Percentiles rank a stretch among this genome's conserved stretches.
Conservation (phyloP, 2,797 vertebrate genomes). For the Falco cherrug region DNA sequence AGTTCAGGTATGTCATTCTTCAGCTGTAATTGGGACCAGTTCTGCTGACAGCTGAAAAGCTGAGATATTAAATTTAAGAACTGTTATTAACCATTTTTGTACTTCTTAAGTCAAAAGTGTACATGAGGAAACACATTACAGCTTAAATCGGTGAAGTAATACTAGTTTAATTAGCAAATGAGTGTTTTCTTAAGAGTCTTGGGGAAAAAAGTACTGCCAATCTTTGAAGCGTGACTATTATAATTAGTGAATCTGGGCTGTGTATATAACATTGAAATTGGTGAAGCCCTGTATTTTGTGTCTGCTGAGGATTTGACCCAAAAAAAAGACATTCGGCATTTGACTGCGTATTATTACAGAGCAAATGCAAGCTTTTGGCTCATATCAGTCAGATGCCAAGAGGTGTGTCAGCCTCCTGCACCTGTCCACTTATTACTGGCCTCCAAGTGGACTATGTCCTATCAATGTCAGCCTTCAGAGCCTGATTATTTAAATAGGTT, state of each 20-base stretch:
- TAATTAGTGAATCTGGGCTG: neutral
- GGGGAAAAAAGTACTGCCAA: neutral
- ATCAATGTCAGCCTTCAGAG: neutral
- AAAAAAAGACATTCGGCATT: neutral
- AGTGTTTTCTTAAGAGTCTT: neutral
- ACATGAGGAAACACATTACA: neutral
- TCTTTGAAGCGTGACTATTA: neutral
- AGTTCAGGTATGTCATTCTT: neutral
- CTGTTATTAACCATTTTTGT: neutral
- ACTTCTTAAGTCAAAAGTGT: neutral
- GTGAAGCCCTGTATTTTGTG: neutral
- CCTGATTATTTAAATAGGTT: neutral
- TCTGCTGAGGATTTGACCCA: neutral
- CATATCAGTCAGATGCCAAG: neutral
- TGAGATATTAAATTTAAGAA: neutral
- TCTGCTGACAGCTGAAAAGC: neutral
- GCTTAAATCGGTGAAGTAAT: neutral
- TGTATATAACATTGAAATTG: neutral
- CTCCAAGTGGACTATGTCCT: neutral
- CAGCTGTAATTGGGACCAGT: neutral
- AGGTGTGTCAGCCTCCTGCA: neutral
- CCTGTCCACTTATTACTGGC: neutral
- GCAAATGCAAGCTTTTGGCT: neutral
- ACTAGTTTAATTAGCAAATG: neutral
- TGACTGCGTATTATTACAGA: neutral